Conservation (phyloP, 2,888 invertebrate species). For the Chromoteleia sp. region DNA sequence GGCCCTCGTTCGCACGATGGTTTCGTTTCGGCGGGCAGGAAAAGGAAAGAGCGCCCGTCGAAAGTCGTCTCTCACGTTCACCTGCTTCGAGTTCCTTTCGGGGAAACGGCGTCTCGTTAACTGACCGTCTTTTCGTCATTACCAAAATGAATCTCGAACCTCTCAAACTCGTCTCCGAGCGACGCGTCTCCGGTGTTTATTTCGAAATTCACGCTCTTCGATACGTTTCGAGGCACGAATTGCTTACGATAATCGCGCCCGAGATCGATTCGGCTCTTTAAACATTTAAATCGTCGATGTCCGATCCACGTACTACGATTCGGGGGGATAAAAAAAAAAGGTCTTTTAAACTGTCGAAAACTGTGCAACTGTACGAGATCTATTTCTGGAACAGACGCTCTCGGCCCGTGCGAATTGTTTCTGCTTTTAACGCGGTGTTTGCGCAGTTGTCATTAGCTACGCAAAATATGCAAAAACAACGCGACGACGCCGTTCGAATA, state of each 20-base stretch:
- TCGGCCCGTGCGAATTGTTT: constrained; percentile 8
- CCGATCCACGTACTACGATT: not conserved
- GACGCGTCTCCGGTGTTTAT: constrained; percentile 10
- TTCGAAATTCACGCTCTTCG: constrained; percentile 5
- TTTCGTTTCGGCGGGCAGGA: constrained; percentile 32
- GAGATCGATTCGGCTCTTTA: not conserved
- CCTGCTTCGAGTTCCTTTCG: constrained; percentile 58
- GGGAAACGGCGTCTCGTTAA: constrained; percentile 54
- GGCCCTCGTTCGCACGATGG: constrained; percentile 53
- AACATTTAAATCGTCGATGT: not conserved
- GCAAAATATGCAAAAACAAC: constrained; percentile 40
- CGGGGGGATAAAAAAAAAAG: no score
- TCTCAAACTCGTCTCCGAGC: constrained; percentile 32
- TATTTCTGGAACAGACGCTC: constrained; percentile 24
- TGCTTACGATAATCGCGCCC: constrained; percentile 30
- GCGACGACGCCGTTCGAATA: constrained; percentile 29
- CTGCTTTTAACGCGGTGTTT: constrained; percentile 31
- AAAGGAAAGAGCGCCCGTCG: constrained; percentile 39
- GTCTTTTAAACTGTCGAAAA: no score
- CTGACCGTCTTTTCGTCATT: constrained; percentile 56
- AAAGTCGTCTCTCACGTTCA: constrained; percentile 62
- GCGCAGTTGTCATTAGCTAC: constrained; percentile 45
- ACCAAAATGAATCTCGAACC: constrained; percentile 50
- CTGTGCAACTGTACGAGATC: not conserved
- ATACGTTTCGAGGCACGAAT: constrained; percentile 1